Percentiles rank a stretch among this genome's conserved stretches.
phyloP scores from a whole-genome alignment of 1,140 invertebrate genomes.

The Coenobita brevimanus region DNA sequence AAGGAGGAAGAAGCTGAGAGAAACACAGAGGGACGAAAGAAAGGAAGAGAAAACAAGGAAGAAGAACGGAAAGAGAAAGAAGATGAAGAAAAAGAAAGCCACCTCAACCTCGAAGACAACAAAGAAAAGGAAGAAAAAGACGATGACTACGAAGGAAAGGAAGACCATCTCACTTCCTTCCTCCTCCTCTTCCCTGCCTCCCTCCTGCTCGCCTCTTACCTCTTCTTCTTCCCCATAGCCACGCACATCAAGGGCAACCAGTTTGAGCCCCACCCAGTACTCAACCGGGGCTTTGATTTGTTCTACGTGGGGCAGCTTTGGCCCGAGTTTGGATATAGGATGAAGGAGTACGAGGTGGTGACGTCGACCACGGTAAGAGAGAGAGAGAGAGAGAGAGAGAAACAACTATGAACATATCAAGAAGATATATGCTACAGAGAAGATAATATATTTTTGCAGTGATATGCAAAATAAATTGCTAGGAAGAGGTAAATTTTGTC shows the following conservation, averaged over 20 bases:
- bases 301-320: conserved; percentile 61
- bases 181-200: neutral
- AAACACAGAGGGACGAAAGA: no score
- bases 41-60: no score
- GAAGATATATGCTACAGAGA: no score
- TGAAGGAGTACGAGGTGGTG: neutral
- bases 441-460: no score
- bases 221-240: conserved; percentile 60
- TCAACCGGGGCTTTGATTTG: conserved; percentile 39
- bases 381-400: no score
- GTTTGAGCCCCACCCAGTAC: conserved; percentile 23
- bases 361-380: conserved; percentile 36
- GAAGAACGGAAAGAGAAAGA: no score
- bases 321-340: conserved; percentile 64
- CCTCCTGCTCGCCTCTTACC: conserved; percentile 45
- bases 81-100: no score
- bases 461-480: no score
- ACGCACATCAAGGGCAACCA: conserved; percentile 55
- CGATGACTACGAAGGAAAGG: neutral
- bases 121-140: neutral
- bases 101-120: neutral
- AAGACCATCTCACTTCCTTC: neutral
- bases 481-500: no score
- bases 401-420: no score
- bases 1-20: no score